Evolutionary conservation across 2,888 invertebrate species (phyloP).

Genomic region (Cryptus viduatorius): DNA sequence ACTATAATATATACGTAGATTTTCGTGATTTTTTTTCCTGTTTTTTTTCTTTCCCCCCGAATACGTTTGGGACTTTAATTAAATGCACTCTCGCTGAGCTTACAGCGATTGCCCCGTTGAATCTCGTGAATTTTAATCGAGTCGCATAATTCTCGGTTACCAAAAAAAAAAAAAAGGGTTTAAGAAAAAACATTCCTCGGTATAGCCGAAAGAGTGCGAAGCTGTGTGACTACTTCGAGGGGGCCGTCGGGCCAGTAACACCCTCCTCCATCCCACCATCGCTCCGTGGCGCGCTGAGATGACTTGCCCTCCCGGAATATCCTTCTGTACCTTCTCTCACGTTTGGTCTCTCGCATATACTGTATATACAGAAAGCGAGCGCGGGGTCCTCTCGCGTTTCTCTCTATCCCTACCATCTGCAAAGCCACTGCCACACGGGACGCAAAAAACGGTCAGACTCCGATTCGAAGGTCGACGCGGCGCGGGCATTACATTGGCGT

Average conservation of each 20-base stretch:
- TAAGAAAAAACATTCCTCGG: constrained; percentile 43
- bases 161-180: constrained; percentile 54
- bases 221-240: constrained; percentile 45
- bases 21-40: background rate
- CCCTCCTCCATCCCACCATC: constrained; percentile 42
- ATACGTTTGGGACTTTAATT: background rate
- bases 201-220: constrained; percentile 20
- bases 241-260: constrained; percentile 55
- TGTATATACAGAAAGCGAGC: background rate
- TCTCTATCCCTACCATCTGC: constrained; percentile 55
- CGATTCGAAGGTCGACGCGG: constrained; percentile 82
- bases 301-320: constrained; percentile 54
- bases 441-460: constrained; percentile 81
- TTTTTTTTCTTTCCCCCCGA: background rate
- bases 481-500: constrained; percentile 81
- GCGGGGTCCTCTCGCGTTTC: constrained; percentile 54
- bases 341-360: constrained; percentile 48
- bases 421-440: constrained; percentile 66
- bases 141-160: constrained; percentile 39
- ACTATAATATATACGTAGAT: background rate
- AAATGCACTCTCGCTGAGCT: background rate
- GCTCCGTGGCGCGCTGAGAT: constrained; percentile 48
- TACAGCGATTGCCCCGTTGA: background rate
- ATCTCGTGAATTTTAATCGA: constrained; percentile 47
- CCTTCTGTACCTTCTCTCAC: constrained; percentile 48